Base-by-base conservation (phyloP, 2,888 invertebrate genomes). In the Sphinx pinastri region DNA sequence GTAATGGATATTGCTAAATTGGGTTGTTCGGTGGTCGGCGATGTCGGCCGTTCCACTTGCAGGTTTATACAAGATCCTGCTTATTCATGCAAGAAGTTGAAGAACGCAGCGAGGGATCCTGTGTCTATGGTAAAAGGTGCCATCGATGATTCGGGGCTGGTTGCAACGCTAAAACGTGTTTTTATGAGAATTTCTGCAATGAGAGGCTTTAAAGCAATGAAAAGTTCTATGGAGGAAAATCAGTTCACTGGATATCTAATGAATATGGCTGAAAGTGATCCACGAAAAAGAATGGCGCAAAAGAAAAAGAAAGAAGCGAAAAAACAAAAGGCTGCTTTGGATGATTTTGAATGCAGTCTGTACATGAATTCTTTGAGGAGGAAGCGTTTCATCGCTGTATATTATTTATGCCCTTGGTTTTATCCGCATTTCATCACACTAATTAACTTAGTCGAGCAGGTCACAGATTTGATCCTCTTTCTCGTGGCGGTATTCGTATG, bases 401-500 rank as follows among this genome's bases (percentile, higher is more conserved):
- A 87, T 70, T 78, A 81, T 57, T 73, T 69, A 63, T 88, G 84
- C 45, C 87, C 88, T 0, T 81, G 83, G 84, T 86, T 89, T 73
- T 88, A 88, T 71, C 87, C 87, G 13, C 86, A 87, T 70, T 88
- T 82, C 68, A 54, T 88, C 6, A 79, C 77, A 71, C 70, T 86
- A 51, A 55, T 88, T 1, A 76, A 68, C 5, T 45, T 82, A 4
- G 85, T 83, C 80, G 84, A 77, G 67, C 84, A 88, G 67, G 79
- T 86, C 14, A 77, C 77, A 6, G 81, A 89, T 71, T 63, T 88
- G 31, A 3, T 83, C 16, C 69, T 89, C 16, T 88, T 87, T 66
- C 59, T 88, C 58, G 71, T 87, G 52, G 89, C 89, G 3, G 80
- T 85, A 0, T 69, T 77, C n/a, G 84, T 88, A 49, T 89, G 90